Evolutionary conservation across 2,888 invertebrate genomes (phyloP).

Genomic region (Acronicta leporina): DNA sequence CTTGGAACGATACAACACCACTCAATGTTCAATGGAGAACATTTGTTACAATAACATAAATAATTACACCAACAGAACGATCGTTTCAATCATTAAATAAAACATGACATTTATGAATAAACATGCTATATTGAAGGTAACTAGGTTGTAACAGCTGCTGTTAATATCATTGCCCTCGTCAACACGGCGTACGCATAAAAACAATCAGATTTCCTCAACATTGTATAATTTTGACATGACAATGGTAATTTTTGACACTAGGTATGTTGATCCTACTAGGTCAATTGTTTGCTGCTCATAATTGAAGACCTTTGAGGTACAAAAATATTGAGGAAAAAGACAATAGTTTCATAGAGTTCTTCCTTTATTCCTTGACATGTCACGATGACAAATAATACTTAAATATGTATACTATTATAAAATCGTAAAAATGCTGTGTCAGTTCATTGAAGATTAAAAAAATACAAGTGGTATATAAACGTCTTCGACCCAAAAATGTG

Average conservation of each 20-base stretch:
- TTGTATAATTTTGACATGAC: conserved; percentile 29
- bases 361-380: too few relatives aligned
- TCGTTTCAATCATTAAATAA: conserved; percentile 3
- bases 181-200: conserved; percentile 21
- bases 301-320: background rate
- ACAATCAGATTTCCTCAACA: conserved; percentile 18
- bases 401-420: too few relatives aligned
- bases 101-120: conserved; percentile 29
- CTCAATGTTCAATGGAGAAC: too few relatives aligned
- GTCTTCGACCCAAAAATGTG: too few relatives aligned
- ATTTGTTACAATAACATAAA: too few relatives aligned
- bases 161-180: conserved; percentile 3
- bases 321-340: background rate
- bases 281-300: background rate
- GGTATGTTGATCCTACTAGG: background rate
- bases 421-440: too few relatives aligned
- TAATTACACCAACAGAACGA: background rate
- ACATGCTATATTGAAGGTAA: conserved; percentile 29
- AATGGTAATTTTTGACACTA: conserved; percentile 15
- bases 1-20: too few relatives aligned
- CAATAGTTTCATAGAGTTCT: too few relatives aligned
- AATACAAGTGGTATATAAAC: too few relatives aligned
- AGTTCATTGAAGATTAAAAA: too few relatives aligned
- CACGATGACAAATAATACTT: too few relatives aligned
- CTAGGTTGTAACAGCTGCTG: conserved; percentile 22